Evolutionary conservation across 2,888 invertebrate genomes (phyloP), one percentile per base, ranked within the genome.

Genomic region (Morpho helenor): DNA sequence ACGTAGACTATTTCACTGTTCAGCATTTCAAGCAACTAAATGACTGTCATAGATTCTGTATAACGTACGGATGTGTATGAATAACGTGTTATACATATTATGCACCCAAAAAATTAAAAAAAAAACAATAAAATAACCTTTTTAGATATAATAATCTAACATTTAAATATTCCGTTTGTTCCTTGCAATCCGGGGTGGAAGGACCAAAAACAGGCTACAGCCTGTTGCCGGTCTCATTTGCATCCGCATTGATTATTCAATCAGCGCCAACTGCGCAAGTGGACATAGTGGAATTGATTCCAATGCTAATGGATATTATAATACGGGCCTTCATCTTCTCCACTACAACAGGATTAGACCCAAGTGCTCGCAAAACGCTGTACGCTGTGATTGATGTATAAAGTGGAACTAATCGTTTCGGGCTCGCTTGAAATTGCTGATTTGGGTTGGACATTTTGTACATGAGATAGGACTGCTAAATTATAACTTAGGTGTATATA

Each of bases 201-300:
- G 67, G 60, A 51, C 69, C 65, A 69, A 73, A 72, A 73, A 68
- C 71, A 74, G 75, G 69, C 72, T 69, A 63, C 74, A 59, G 82
- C 82, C 86, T 84, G 86, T 84, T 84, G 84, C 82, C 80, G 75
- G 65, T 64, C 68, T 71, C 76, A 87, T 87, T 88, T 85, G 82
- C 87, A 87, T 88, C 77, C 75, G 73, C 72, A 88, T 87, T 87
- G 87, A 88, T 88, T 88, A 87, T 88, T 85, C 88, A 87, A 84
- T 85, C 75, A 80, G 77, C 76, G 50, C 63, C 57, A 64, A 66
- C 70, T 66, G 66, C 62, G 70, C 69, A 66, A 69, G 71, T 73
- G 78, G 79, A 78, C 78, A 70, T 64, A 69, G 71, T 73, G 69
- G 76, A 77, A 84, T 82, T 82, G 84, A 84, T 83, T 83, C 82